These are phyloP conservation scores for Listronotus bonariensis DNA, from an alignment of 1,140 invertebrate genomes.

Conservation along the genomic window DNA sequence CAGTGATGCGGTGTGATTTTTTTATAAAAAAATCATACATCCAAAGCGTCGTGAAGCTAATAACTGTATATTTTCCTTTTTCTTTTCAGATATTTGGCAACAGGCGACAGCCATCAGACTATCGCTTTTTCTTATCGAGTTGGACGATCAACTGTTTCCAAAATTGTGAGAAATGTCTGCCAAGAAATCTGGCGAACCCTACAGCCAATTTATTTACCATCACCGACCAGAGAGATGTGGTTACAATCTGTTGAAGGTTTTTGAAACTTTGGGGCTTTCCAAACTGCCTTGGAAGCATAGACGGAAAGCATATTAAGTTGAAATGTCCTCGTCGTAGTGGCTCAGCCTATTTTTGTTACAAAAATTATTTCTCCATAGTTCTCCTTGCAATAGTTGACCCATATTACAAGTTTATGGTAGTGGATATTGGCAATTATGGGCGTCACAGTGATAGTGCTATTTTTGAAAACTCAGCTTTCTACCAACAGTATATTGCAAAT, in stretches of 20 bases:
- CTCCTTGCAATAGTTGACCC: constrained; percentile 55
- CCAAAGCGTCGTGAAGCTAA: too few relatives aligned
- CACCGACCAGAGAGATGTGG: constrained; percentile 35
- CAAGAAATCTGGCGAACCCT: too few relatives aligned
- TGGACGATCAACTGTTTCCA: too few relatives aligned
- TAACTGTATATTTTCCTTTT: too few relatives aligned
- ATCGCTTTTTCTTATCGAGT: too few relatives aligned
- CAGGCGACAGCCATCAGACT: too few relatives aligned
- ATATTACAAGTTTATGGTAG: constrained; percentile 55
- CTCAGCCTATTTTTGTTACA: constrained; percentile 55
- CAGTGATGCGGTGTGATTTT: too few relatives aligned
- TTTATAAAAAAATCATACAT: too few relatives aligned
- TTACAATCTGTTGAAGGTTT: constrained; percentile 33
- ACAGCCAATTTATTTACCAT: neutral
- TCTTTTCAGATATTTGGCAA: too few relatives aligned
- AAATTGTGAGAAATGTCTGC: too few relatives aligned
- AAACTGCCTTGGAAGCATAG: constrained; percentile 53
- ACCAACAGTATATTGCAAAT: constrained; percentile 39
- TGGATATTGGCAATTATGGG: constrained; percentile 56
- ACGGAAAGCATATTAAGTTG: constrained; percentile 57
- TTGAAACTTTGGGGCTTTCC: constrained; percentile 51
- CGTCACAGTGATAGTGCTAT: constrained; percentile 52
- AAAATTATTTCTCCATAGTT: constrained; percentile 54
- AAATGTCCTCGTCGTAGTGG: constrained; percentile 52
- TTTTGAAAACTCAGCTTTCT: constrained; percentile 47